Conservation (phyloP, 2,113 vertebrate genomes). For the Datnioides undecimradiatus region DNA sequence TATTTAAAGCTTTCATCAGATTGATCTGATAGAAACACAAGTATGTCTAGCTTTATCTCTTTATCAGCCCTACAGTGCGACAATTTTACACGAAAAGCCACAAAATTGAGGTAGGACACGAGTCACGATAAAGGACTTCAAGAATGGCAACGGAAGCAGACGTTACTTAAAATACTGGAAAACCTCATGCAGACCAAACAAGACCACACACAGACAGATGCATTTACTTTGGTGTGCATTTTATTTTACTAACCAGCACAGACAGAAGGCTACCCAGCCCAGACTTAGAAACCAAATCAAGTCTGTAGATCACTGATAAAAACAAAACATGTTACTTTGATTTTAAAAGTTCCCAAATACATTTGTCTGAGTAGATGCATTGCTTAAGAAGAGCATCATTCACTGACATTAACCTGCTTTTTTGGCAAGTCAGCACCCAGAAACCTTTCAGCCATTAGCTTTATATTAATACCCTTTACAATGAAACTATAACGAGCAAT, state of each 20-base stretch:
- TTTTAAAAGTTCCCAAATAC: background rate
- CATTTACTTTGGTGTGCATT: background rate
- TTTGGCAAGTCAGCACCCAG: too few species aligned
- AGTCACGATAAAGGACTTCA: background rate
- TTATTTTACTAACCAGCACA: background rate
- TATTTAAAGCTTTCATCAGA: background rate
- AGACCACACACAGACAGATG: slow-evolving; percentile 11
- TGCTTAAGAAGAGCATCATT: background rate
- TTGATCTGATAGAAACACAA: background rate
- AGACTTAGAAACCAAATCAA: background rate
- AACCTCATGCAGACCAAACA: slow-evolving; percentile 8
- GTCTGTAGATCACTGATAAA: background rate
- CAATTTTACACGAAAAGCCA: background rate
- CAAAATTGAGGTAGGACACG: background rate
- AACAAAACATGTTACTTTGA: background rate
- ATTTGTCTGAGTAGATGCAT: too few species aligned
- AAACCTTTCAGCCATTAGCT: background rate
- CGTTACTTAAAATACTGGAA: background rate
- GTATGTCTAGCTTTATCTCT: background rate
- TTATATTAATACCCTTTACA: too few species aligned
- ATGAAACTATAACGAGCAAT: slow-evolving; percentile 38
- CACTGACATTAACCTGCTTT: too few species aligned
- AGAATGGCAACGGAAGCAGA: background rate
- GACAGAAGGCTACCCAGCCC: background rate
- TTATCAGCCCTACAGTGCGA: background rate